Evolutionary conservation across 2,113 vertebrate species (phyloP).

Genomic region (Microtus oregoni): DNA sequence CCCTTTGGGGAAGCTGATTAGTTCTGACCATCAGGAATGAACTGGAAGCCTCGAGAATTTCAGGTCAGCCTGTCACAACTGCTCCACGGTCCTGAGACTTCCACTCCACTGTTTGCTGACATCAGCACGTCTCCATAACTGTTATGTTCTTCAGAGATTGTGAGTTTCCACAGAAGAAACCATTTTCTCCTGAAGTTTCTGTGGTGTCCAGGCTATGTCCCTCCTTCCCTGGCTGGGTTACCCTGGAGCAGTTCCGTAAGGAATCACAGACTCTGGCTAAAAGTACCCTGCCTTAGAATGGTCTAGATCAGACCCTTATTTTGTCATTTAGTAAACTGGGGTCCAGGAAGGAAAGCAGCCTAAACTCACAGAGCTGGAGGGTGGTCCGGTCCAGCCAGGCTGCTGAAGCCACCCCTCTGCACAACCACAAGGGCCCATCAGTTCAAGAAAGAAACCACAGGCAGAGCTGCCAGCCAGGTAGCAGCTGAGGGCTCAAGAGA

Average conservation of each 20-base stretch:
- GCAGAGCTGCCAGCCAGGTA: not conserved
- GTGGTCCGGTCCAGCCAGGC: not conserved
- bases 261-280: not conserved
- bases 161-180: constrained; percentile 57
- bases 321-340: not conserved
- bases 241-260: not conserved
- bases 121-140: constrained; percentile 18
- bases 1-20: not conserved
- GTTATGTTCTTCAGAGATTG: not conserved
- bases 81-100: constrained; percentile 63
- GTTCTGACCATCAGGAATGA: not conserved
- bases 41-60: not conserved
- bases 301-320: not conserved
- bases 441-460: not conserved
- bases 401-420: not conserved
- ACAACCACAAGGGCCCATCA: not conserved
- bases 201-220: constrained; percentile 46
- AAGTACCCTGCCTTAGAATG: not conserved
- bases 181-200: constrained; percentile 39
- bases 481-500: not conserved
- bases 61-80: not conserved
- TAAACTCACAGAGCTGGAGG: not conserved
- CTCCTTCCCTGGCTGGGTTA: not conserved
- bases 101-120: constrained; percentile 46
- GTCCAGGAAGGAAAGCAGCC: not conserved